Base-by-base conservation (phyloP, 1,140 invertebrate species). In the Riptortus pedestris region DNA sequence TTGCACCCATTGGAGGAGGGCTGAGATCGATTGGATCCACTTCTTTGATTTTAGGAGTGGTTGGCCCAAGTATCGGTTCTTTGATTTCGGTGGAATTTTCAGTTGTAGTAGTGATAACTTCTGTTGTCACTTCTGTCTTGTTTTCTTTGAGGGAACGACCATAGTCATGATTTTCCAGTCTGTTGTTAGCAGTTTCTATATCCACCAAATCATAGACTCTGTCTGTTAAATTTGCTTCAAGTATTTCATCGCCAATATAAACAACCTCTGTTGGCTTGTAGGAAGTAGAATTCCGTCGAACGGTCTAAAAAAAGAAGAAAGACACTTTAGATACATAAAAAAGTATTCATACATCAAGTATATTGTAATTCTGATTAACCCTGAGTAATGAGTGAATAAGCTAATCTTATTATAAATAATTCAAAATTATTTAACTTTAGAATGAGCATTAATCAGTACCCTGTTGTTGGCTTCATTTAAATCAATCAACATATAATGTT, bases 211-310 rank as follows among this genome's bases (percentile, higher is more conserved):
- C 65, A 20, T 64, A 26, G 24, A 48, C 62, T n/a, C 64, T 66
- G 14, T 65, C 63, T 14, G 60, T 55, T 38, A 43, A 29, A 3
- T 63, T 60, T 16, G 65, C 24, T 26, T 45, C 60, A 22, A 65
- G 29, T 12, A 64, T 66, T 65, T 70, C 70, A 52, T 71, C 67
- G 24, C 70, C 70, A 22, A 71, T 66, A 24, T 68, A 71, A 0
- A 76, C 71, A 0, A 76, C 73, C 69, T 73, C 72, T 4, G 75
- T 76, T 20, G 65, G 65, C 2, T 62, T 65, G 31, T 66, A 68
- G 2, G 51, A 27, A 26, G 51, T 55, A 1, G 51, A 55, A 55
- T 55, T 55, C 26, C 51, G 18, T 5, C 51, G 20, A 2, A 27
- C 18, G 9, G 22, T 55, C 51, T 55, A 24, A 24, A 55, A 55